Base-by-base conservation (phyloP, 2,797 vertebrate genomes). In the Ambastaia sidthimunki region DNA sequence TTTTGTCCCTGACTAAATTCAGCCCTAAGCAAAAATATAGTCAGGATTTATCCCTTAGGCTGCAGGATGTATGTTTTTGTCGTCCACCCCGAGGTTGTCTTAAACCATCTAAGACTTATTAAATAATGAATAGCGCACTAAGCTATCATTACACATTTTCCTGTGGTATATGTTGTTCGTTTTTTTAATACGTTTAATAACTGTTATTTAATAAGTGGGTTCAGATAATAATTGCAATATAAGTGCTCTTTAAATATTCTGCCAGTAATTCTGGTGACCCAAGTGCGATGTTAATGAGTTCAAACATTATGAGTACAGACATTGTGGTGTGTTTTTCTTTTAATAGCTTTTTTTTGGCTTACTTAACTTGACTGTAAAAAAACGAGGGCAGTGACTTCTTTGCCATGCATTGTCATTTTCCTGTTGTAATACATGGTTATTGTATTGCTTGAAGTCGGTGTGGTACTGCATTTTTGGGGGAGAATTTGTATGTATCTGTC, bases 241-340 rank as follows among this genome's bases (percentile, higher is more conserved):
- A 83, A 81, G 75, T 76, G 84, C 81, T 72, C 47, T 76, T 83
- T 52, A 71, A 77, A 77, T 67, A 60, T 83, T 72, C 59, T 76
- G 52, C 77, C 67, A 71, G 73, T 68, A 55, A 68, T 80, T 83
- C 73, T 72, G n/a, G 54, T 72, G 59, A 31, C 13, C 31, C 3
- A 60, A 60, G 67, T 52, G 71, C 12, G 74, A 69, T 37, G n/a
- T 52, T 63, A 76, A 68, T 77, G 72, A 70, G 55, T 28, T 69
- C 63, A 62, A 59, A 68, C 50, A 68, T 59, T 71, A 44, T 54
- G 44, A 13, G 67, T 44, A 44, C 44, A 81, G 68, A 47, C 19
- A 34, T 10, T 41, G 75, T 37, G 34, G 50, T 78, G 55, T 21
- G 41, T 34, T 83, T 81, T 52, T 25, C 31, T 15, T 72, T 73